A percentile compares a stretch with the other conserved stretches of the same genome.
Evolutionary conservation across 1,140 invertebrate species (phyloP).

Genomic region (Harpegnathos saltator): DNA sequence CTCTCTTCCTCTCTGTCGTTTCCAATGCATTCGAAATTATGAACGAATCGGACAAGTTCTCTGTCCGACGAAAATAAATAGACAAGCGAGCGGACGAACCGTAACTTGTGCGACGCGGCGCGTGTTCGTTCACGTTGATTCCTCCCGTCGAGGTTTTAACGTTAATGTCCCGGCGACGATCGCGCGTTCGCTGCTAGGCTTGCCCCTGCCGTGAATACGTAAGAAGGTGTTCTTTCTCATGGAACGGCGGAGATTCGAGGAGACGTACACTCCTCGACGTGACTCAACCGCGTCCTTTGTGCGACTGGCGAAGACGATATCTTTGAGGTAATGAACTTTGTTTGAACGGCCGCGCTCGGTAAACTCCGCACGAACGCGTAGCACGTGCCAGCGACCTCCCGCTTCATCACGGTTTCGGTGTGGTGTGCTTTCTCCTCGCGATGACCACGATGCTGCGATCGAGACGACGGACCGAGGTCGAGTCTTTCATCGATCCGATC

Average conservation of each 20-base stretch:
- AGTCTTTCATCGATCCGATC: too few species aligned
- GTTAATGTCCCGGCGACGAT: slow-evolving; percentile 50
- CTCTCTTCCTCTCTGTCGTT: slow-evolving; percentile 1
- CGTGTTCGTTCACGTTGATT: slow-evolving; percentile 58
- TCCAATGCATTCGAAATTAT: slow-evolving; percentile 38
- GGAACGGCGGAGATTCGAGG: slow-evolving; percentile 15
- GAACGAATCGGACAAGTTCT: too few species aligned
- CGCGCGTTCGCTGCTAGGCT: slow-evolving; percentile 12
- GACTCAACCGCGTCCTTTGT: slow-evolving; percentile 66
- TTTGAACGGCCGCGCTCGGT: slow-evolving; percentile 74
- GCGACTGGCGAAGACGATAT: slow-evolving; percentile 20
- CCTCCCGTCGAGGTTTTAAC: slow-evolving; percentile 25
- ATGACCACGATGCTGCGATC: not conserved
- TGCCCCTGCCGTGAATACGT: slow-evolving; percentile 61
- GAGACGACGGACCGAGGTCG: not conserved
- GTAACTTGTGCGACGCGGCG: slow-evolving; percentile 15
- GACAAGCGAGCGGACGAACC: not conserved
- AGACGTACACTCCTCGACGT: slow-evolving; percentile 42
- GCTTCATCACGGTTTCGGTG: slow-evolving; percentile 34
- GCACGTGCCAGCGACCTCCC: slow-evolving; percentile 72
- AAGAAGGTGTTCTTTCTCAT: slow-evolving; percentile 47
- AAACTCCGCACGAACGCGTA: slow-evolving; percentile 74
- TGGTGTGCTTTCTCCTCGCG: slow-evolving; percentile 45
- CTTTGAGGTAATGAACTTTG: slow-evolving; percentile 80
- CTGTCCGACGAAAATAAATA: not conserved